Conservation (phyloP, 2,888 invertebrate species). For the Mechanitis mazaeus region DNA sequence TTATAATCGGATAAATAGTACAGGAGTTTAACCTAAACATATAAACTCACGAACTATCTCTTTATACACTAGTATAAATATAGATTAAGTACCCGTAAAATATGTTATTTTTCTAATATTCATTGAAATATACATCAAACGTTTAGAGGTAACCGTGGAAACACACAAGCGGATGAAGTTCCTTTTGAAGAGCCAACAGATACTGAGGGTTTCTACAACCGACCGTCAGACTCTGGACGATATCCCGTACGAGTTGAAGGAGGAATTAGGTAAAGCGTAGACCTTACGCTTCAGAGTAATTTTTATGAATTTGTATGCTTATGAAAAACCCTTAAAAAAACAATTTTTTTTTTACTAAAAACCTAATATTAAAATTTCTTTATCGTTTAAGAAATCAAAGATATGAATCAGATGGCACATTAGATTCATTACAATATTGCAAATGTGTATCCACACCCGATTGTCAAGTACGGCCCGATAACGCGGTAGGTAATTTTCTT, state of each 20-base stretch:
- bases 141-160: constrained; percentile 18
- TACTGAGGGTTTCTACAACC: constrained; percentile 62
- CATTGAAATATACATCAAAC: too few relatives aligned
- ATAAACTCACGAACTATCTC: too few relatives aligned
- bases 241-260: constrained; percentile 48
- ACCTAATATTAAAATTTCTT: neutral
- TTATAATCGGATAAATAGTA: too few relatives aligned
- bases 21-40: too few relatives aligned
- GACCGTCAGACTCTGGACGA: constrained; percentile 46
- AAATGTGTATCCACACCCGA: constrained; percentile 51
- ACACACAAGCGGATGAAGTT: constrained; percentile 44
- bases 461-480: constrained; percentile 45
- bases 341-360: neutral
- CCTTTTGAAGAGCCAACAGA: constrained; percentile 48
- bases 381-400: constrained; percentile 17
- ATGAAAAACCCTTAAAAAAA: too few relatives aligned
- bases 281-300: too few relatives aligned
- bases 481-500: constrained; percentile 37
- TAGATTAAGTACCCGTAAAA: too few relatives aligned
- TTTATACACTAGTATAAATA: too few relatives aligned
- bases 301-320: too few relatives aligned
- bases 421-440: constrained; percentile 56
- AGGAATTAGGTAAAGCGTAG: neutral
- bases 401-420: constrained; percentile 43
- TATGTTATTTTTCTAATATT: neutral